Conservation (phyloP, 2,113 vertebrate species). For the Myrmophylax atrothorax region DNA sequence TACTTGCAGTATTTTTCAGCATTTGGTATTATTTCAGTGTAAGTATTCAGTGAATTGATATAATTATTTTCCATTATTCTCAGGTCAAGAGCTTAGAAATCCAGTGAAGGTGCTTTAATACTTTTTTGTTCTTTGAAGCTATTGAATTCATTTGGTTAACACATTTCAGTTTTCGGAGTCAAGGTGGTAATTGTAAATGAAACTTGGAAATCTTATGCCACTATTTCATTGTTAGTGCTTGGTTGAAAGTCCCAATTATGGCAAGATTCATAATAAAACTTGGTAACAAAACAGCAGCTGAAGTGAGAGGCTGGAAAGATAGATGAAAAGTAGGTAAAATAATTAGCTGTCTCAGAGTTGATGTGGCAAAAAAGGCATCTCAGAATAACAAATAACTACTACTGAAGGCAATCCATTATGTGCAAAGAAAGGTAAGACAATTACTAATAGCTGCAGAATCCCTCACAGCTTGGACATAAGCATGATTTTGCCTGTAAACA, state of each 20-base stretch:
- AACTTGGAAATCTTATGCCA: background rate
- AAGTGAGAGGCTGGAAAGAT: background rate
- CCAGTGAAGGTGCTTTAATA: background rate
- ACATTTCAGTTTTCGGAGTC: background rate
- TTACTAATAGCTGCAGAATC: background rate
- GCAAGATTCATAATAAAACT: background rate
- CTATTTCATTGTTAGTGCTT: background rate
- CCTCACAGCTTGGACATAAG: background rate
- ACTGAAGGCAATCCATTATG: background rate
- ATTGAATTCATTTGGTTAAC: background rate
- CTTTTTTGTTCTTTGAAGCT: slow-evolving; percentile 2
- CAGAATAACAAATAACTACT: background rate
- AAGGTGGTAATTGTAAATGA: background rate
- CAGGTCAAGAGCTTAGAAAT: background rate
- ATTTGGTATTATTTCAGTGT: background rate
- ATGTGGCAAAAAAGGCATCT: background rate
- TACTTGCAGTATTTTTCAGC: background rate
- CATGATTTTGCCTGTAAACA: background rate
- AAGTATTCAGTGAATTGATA: background rate
- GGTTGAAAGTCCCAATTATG: background rate
- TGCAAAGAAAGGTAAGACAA: background rate
- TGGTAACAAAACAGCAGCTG: background rate
- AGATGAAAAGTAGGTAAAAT: background rate
- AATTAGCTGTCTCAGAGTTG: background rate
- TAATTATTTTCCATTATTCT: background rate